Conservation (phyloP, 2,113 vertebrate genomes). For the Butorides virescens region DNA sequence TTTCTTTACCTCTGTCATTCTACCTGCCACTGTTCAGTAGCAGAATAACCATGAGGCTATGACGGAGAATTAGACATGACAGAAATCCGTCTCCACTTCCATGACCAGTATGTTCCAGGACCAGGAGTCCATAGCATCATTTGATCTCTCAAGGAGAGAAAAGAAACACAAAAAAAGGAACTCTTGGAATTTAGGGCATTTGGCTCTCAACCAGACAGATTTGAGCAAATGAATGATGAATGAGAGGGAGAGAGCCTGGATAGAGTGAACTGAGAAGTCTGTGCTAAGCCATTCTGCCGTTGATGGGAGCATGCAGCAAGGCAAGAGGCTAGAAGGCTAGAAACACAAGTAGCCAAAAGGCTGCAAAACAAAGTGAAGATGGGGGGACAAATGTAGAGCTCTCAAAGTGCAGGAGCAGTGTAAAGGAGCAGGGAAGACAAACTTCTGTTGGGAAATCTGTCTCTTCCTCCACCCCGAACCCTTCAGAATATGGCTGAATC, state of each 20-base stretch:
- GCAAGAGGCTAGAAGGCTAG: not conserved
- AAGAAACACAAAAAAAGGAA: not conserved
- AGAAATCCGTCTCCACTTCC: not conserved
- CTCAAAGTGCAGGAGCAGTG: not conserved
- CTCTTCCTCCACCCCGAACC: not conserved
- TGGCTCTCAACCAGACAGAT: not conserved
- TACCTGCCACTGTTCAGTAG: not conserved
- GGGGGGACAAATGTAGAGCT: not conserved
- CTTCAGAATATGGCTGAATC: not conserved
- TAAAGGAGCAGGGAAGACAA: not conserved
- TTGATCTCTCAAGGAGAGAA: not conserved
- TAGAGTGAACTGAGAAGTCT: not conserved
- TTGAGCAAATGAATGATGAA: not conserved
- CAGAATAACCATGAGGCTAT: not conserved
- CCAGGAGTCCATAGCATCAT: not conserved
- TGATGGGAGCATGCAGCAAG: not conserved
- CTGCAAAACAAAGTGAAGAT: not conserved
- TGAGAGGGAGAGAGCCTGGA: not conserved
- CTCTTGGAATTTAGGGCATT: not conserved
- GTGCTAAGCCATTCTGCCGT: not conserved
- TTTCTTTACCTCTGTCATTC: not conserved
- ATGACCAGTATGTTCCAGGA: not conserved
- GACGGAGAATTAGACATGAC: not conserved
- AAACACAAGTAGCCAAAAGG: not conserved
- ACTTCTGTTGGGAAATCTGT: not conserved